A percentile compares a stretch with the other conserved stretches of the same genome.
phyloP scores from a whole-genome alignment of 1,140 invertebrate species.

The Holcopasites calliopsidis region DNA sequence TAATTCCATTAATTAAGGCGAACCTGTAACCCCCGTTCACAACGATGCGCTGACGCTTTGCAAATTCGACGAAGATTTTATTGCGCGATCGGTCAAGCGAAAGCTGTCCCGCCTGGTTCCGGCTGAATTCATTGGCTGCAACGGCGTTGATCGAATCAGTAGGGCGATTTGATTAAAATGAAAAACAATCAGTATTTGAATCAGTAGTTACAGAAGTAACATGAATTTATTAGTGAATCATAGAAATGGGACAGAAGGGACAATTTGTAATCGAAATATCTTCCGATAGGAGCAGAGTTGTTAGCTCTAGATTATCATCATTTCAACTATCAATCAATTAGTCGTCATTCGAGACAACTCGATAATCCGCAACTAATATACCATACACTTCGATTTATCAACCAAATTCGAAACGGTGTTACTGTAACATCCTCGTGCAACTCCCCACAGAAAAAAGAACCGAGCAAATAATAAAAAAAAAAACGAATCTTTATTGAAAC shows the following conservation, averaged over 20 bases:
- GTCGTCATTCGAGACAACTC: constrained; percentile 23
- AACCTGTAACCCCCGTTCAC: constrained; percentile 51
- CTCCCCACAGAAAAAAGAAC: background rate
- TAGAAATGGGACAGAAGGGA: no score
- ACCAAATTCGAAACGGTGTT: background rate
- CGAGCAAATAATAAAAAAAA: background rate
- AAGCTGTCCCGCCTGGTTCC: background rate
- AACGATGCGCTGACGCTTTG: constrained; percentile 48
- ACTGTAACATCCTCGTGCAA: background rate
- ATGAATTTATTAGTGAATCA: no score
- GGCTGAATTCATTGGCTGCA: constrained; percentile 13
- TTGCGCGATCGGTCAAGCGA: background rate
- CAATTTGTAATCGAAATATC: no score
- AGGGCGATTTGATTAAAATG: background rate
- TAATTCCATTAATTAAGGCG: constrained; percentile 74
- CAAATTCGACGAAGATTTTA: constrained; percentile 52
- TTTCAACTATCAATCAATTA: constrained; percentile 8
- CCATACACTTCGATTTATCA: constrained; percentile 10
- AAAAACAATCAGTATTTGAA: background rate
- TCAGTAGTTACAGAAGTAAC: no score
- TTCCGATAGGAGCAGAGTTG: no score
- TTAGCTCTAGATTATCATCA: background rate
- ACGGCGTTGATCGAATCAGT: constrained; percentile 17
- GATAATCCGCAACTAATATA: constrained; percentile 13
- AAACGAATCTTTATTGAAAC: no score